Evolutionary conservation across 2,113 vertebrate genomes (phyloP).

Genomic region (Phasianus colchicus): DNA sequence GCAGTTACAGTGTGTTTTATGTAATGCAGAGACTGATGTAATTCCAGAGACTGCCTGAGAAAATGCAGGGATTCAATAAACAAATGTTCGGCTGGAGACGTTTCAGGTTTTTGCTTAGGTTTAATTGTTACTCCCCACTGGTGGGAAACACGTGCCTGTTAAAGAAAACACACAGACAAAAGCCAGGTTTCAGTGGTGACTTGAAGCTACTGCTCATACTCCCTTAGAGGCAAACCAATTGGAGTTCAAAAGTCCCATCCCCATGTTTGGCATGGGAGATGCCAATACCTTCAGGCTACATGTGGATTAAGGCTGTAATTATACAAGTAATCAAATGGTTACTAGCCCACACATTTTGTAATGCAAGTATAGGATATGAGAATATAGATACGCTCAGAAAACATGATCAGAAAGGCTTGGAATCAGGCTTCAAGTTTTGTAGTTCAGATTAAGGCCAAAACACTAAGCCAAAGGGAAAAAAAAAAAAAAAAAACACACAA

Average conservation of each 20-base stretch:
- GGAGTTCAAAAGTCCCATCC: neutral
- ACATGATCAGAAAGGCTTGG: neutral
- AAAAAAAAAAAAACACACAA: neutral
- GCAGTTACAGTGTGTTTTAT: neutral
- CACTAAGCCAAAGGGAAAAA: neutral
- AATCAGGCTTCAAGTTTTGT: neutral
- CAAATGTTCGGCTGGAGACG: accelerated
- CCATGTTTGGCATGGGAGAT: neutral
- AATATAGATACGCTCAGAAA: neutral
- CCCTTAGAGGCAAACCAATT: neutral
- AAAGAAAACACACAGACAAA: neutral
- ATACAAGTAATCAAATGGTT: neutral
- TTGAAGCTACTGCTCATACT: neutral
- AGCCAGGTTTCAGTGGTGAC: neutral
- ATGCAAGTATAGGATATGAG: neutral
- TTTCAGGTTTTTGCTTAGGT: neutral
- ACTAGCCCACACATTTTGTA: neutral
- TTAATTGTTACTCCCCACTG: neutral
- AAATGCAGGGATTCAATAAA: neutral
- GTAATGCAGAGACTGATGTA: neutral
- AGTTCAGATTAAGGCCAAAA: neutral
- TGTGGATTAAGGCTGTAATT: neutral
- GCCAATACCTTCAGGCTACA: neutral
- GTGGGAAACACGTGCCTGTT: neutral
- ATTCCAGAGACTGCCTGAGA: no score